phyloP scores from a whole-genome alignment of 2,113 vertebrate genomes.

The Cyanistes caeruleus region DNA sequence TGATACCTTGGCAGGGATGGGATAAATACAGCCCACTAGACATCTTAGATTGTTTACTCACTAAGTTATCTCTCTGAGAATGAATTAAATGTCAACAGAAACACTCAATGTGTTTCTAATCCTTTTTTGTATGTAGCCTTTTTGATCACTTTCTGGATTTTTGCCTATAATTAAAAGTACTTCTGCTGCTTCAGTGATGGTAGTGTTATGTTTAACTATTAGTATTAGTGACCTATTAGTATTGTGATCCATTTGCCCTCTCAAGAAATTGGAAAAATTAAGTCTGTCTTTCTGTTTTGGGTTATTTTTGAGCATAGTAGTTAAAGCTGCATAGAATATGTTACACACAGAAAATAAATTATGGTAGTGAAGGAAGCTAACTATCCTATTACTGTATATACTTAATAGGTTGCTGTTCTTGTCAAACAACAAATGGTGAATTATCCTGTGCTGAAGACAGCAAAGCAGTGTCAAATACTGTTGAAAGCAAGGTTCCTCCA shows the following conservation, averaged over 20 bases:
- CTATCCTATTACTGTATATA: not conserved
- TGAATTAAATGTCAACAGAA: not conserved
- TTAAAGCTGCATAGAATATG: not conserved
- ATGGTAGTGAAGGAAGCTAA: not conserved
- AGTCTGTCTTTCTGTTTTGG: not conserved
- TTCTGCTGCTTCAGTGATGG: not conserved
- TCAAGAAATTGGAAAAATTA: not conserved
- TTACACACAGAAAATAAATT: not conserved
- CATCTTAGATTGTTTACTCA: not conserved
- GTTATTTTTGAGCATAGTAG: not conserved
- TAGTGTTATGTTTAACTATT: not conserved
- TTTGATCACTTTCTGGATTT: not conserved
- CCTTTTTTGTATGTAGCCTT: not conserved
- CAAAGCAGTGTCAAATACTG: constrained; percentile 63
- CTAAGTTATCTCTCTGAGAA: not conserved
- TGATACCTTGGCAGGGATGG: not conserved
- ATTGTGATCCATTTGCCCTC: not conserved
- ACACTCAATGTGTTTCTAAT: not conserved
- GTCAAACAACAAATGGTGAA: constrained; percentile 74
- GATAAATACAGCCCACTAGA: not conserved
- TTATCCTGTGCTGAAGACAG: constrained; percentile 64
- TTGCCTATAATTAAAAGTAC: not conserved
- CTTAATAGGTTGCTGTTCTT: constrained; percentile 84
- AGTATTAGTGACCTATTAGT: not conserved
- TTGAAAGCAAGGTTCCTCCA: constrained; percentile 47